Base-by-base conservation (phyloP, 2,888 invertebrate species). In the Athalia circularis region DNA sequence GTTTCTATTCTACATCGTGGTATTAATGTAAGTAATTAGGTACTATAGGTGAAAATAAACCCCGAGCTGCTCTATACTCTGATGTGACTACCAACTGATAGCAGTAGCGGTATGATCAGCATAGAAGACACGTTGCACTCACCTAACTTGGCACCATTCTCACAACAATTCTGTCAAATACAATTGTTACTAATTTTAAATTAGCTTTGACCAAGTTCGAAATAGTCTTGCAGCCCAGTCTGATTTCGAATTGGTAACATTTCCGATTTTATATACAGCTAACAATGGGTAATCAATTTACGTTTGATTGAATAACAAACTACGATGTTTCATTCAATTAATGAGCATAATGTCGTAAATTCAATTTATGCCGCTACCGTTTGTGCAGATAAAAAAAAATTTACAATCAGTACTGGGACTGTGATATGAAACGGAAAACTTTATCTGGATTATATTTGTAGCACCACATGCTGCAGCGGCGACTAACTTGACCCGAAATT, bases 131-230 rank as follows among this genome's bases (percentile, higher is more conserved):
- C 62, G 11, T 43, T 70, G 48, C 15, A 77, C 57, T 67, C 65
- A 77, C 77, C 65, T 67, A 77, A 77, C 65, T 67, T 77, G 77
- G 65, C 77, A 77, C 77, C 65, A 67, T 77, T 59, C 77, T 77
- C 59, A 43, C 67, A 67, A 77, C 77, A 77, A 77, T 77, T 77
- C 57, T 47, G 72, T 72, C 72, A 72, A 72, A 59, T 72, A 72
- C 72, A 72, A 72, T 72, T 57, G 72, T 59, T 72, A 72, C 72
- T 72, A 72, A 72, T 72, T 72, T 72, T 72, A 72, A 72, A 72
- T 72, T 50, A 72, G 72, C 72, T 72, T 72, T 72, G 72, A 72
- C 72, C 72, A 72, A 72, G 72, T 72, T 59, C 72, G 72, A 72
- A 72, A 72, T 72, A 72, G 72, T 72, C 72, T 15, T 15, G 57